These are phyloP conservation scores for Ceriagrion tenellum DNA, from an alignment of 2,888 invertebrate genomes.

Conservation along the genomic window DNA sequence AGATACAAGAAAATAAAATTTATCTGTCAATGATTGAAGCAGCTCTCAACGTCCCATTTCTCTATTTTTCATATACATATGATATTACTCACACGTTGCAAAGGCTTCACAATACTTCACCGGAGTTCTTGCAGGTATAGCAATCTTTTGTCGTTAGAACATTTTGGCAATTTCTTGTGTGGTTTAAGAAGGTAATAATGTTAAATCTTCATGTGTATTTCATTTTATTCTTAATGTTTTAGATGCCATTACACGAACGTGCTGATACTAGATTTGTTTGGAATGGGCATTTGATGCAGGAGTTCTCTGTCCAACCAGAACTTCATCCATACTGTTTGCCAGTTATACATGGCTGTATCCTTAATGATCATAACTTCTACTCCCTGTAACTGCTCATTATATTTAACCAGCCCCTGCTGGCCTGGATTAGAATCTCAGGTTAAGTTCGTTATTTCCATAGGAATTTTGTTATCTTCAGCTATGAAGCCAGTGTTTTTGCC, in stretches of 20 bases:
- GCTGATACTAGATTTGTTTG: slow-evolving; percentile 95
- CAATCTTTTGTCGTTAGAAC: slow-evolving; percentile 72
- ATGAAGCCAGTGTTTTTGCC: no score
- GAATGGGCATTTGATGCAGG: slow-evolving; percentile 91
- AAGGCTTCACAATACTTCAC: slow-evolving; percentile 89
- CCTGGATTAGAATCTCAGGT: no score
- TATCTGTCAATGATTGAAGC: slow-evolving; percentile 92
- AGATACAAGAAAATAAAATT: slow-evolving; percentile 89
- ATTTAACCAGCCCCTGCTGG: no score
- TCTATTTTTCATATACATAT: slow-evolving; percentile 96
- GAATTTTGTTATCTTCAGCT: no score
- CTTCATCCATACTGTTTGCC: slow-evolving; percentile 91
- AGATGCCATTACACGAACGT: slow-evolving; percentile 87
- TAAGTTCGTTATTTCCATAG: no score
- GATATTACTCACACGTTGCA: slow-evolving; percentile 96
- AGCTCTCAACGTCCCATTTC: slow-evolving; percentile 90
- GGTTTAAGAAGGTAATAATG: background rate
- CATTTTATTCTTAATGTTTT: slow-evolving; percentile 74
- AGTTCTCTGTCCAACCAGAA: slow-evolving; percentile 86
- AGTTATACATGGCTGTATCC: slow-evolving; percentile 94
- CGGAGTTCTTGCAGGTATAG: slow-evolving; percentile 88
- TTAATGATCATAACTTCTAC: slow-evolving; percentile 74
- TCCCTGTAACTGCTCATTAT: slow-evolving; percentile 20
- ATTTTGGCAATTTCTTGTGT: background rate
- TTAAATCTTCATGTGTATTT: slow-evolving; percentile 6